Base-by-base conservation (phyloP, 2,113 vertebrate species). In the Sus scrofa region DNA sequence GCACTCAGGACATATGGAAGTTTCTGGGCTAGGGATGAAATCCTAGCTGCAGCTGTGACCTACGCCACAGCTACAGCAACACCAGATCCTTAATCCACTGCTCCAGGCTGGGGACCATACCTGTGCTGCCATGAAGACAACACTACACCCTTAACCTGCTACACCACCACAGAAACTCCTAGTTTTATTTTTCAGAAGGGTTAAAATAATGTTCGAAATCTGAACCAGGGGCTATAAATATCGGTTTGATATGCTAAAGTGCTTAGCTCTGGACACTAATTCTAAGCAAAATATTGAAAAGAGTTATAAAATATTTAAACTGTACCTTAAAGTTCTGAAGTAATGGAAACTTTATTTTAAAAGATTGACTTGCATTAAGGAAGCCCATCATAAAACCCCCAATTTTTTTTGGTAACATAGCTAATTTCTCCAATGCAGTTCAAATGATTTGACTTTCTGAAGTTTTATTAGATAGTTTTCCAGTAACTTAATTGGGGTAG, bases 281-380 rank as follows among this genome's bases (percentile, higher is more conserved):
- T 98, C 94, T 97, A 96, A 82, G 77, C 87, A 97, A 97, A 95
- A 91, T 95, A 90, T 89, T 96, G 44, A 87, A 97, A 97, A 96
- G 58, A 96, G 87, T 94, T 97, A 82, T 93, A 96, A 97, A 97
- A 92, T 96, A 91, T 62, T 96, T 70, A 94, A 95, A 75, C 34
- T 84, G 2, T 18, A 89, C 11, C 27, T 83, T 92, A 50, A 56
- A 75, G 10, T 88, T 91, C 67, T 50, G 71, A 91, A 71, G 15
- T 81, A 92, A 75, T 37, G 7, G 34, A 84, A 78, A 37, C n/a
- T 71, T 83, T 65, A 87, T 79, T 94, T 92, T 50, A 26, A 86
- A 91, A 65, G 2, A 19, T 91, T 86, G 70, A 82, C 19, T 84
- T 95, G 5, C 73, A 26, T 90, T 73, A 79, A 93, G 58, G 87